phyloP scores from a whole-genome alignment of 2,797 vertebrate genomes.

The Sorex maritimensis region DNA sequence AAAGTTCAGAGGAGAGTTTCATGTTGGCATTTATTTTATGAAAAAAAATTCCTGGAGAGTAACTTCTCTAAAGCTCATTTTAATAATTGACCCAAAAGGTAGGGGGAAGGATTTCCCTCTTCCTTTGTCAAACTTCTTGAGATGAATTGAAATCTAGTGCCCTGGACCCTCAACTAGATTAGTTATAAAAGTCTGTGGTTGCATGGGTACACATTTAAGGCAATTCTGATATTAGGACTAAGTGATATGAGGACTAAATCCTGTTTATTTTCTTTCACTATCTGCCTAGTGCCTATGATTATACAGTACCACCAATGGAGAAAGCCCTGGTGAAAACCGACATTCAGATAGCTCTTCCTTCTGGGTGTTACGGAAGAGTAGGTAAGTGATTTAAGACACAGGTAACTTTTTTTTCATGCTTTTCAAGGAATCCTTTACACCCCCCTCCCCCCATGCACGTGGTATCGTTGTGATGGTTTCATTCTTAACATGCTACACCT shows the following conservation, averaged over 20 bases:
- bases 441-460: too few species aligned
- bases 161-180: not conserved
- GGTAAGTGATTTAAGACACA: slow-evolving; percentile 91
- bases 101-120: too few species aligned
- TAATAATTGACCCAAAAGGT: not conserved
- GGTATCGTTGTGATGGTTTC: too few species aligned
- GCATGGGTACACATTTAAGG: not conserved
- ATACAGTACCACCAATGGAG: slow-evolving; percentile 93
- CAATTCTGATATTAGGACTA: not conserved
- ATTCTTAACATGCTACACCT: too few species aligned
- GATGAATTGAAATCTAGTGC: slow-evolving; percentile 8
- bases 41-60: slow-evolving; percentile 24
- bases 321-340: slow-evolving; percentile 97
- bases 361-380: slow-evolving; percentile 97
- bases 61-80: slow-evolving; percentile 9
- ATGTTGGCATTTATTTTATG: not conserved
- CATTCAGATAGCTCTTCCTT: slow-evolving; percentile 97
- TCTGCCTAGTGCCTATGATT: slow-evolving; percentile 95
- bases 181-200: not conserved
- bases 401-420: not conserved
- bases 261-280: slow-evolving; percentile 18
- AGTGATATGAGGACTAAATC: slow-evolving; percentile 5
- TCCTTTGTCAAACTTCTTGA: not conserved
- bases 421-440: not conserved
- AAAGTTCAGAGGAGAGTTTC: slow-evolving; percentile 32